These are phyloP conservation scores for Falco berigora DNA, from an alignment of 2,797 vertebrate genomes.

Conservation along the genomic window DNA sequence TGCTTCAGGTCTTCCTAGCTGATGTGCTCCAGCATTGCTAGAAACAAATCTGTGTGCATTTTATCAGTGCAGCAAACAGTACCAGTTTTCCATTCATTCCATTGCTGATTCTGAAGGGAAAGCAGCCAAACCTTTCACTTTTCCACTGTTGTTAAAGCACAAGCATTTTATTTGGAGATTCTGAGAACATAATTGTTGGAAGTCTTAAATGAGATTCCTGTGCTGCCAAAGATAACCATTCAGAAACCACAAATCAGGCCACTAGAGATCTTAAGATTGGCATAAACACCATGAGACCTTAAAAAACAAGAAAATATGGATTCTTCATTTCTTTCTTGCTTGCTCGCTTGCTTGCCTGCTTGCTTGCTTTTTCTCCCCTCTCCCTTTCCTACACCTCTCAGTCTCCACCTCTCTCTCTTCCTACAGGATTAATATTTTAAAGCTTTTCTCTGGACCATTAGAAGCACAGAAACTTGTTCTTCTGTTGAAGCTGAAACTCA, in stretches of 20 bases:
- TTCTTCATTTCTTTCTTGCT: no score
- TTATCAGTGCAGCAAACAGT: background rate
- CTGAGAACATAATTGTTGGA: constrained; percentile 26
- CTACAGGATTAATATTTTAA: background rate
- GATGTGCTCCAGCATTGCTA: background rate
- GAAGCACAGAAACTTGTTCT: background rate
- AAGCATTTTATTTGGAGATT: constrained; percentile 16
- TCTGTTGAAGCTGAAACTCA: background rate
- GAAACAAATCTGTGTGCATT: constrained; percentile 6
- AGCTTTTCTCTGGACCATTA: background rate
- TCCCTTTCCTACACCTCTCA: background rate
- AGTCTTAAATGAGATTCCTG: constrained; percentile 20
- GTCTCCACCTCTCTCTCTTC: background rate
- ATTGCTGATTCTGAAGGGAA: constrained; percentile 27
- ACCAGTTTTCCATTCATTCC: constrained; percentile 53
- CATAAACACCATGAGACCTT: constrained; percentile 43
- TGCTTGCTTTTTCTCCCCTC: no score
- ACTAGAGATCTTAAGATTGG: background rate
- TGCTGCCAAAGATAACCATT: constrained; percentile 30
- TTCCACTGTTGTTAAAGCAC: constrained; percentile 4
- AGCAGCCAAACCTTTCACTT: constrained; percentile 46
- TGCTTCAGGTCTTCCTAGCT: background rate
- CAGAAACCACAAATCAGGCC: constrained; percentile 10
- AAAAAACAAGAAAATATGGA: background rate
- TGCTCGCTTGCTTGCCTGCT: rapidly evolving